Evolutionary conservation across 2,113 vertebrate genomes (phyloP).

Genomic region (Gadus chalcogrammus): DNA sequence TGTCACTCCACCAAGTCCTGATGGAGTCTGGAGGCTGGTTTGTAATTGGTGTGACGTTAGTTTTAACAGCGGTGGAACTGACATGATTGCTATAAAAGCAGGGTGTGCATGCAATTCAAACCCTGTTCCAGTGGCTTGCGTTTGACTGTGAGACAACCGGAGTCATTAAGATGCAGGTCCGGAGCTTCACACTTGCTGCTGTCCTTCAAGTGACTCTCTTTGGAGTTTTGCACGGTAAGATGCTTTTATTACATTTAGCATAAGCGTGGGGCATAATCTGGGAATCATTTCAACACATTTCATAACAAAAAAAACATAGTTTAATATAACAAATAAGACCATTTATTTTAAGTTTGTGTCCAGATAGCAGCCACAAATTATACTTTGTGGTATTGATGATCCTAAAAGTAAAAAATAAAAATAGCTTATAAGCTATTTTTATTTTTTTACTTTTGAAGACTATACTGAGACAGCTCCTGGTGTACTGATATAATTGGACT

Average conservation of each 20-base stretch:
- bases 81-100: conserved; percentile 67
- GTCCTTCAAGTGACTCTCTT: conserved; percentile 37
- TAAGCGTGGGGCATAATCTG: no score
- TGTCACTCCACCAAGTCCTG: conserved; percentile 45
- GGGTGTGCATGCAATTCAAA: conserved; percentile 20
- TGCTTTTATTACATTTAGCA: neutral
- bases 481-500: no score
- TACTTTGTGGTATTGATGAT: no score
- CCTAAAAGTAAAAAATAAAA: no score
- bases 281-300: no score
- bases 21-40: conserved; percentile 42
- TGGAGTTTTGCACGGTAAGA: conserved; percentile 50
- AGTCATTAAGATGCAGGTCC: conserved; percentile 43
- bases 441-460: no score
- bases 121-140: conserved; percentile 23
- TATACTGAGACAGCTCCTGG: no score
- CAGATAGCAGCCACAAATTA: no score
- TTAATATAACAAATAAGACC: neutral
- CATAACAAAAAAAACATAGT: neutral
- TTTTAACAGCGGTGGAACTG: conserved; percentile 37
- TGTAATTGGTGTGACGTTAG: conserved; percentile 70
- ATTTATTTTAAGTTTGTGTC: no score
- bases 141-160: conserved; percentile 8
- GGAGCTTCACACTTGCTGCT: conserved; percentile 17
- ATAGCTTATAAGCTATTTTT: no score